phyloP scores from a whole-genome alignment of 2,888 invertebrate species.

The Merodon equestris region DNA sequence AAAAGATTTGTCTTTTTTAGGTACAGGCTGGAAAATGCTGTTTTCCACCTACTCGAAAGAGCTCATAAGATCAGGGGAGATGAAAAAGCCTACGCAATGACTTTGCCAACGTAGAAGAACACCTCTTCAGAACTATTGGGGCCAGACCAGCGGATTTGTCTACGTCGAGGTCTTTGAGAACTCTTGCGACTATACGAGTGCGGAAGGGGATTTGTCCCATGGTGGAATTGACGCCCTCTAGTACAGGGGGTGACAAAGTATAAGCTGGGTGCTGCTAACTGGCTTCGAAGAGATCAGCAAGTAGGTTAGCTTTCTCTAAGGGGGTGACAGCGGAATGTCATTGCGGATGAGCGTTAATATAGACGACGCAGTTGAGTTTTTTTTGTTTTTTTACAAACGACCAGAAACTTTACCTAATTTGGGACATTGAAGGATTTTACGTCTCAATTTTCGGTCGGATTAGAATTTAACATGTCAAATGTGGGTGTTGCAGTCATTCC shows the following conservation, averaged over 20 bases:
- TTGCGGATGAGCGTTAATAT: neutral
- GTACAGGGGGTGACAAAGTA: neutral
- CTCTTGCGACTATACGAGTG: neutral
- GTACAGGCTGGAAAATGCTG: conserved; percentile 16
- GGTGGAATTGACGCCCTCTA: neutral
- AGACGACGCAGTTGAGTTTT: conserved; percentile 5
- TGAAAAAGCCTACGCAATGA: conserved; percentile 2
- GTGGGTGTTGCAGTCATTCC: conserved; percentile 1
- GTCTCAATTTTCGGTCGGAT: conserved; percentile 11
- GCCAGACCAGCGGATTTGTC: neutral
- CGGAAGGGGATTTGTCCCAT: neutral
- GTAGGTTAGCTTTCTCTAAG: too few relatives aligned
- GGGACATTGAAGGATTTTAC: conserved; percentile 1
- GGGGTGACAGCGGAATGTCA: too few relatives aligned
- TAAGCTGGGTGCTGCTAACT: neutral
- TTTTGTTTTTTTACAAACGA: conserved; percentile 11
- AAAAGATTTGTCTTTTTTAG: conserved; percentile 14
- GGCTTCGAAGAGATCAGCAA: neutral
- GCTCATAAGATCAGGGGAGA: neutral
- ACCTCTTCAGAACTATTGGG: conserved; percentile 1
- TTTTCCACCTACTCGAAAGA: conserved; percentile 9
- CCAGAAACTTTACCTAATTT: neutral
- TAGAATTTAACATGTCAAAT: conserved; percentile 1
- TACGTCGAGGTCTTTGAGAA: neutral
- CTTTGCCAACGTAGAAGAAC: conserved; percentile 1